Base-by-base conservation (phyloP, 2,797 vertebrate genomes). In the Bovichtus variegatus region DNA sequence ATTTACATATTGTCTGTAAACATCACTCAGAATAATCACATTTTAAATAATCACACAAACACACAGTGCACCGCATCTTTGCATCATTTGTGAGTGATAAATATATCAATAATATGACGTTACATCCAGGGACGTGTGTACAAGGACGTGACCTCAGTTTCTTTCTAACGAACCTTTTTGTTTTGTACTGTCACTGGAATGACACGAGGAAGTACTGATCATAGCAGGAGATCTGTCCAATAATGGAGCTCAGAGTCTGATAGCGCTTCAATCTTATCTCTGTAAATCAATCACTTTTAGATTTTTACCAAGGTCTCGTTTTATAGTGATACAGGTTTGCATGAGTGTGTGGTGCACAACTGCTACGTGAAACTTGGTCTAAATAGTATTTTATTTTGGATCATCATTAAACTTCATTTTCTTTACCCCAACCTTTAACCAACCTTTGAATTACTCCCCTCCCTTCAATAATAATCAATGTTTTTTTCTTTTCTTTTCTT, bases 101-200 rank as follows among this genome's bases (percentile, higher is more conserved):
- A 71, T 21, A 76, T n/a, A 75, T 49, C 5, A 47, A 78, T 23
- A 44, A 54, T n/a, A 78, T 61, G 19, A 46, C 1, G 10, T 68
- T 44, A 62, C 11, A 62, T 78, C 64, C 10, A 60, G 38, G 49
- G 23, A 50, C 62, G 60, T 11, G 1, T 43, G 19, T 29, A 50
- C 8, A 23, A 73, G 65, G 38, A 82, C 84, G 54, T 73, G 49
- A 81, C 53, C 78, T 67, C 27, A 9, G 5, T 43, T 27, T 29
- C 34, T 21, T 34, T 73, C 6, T n/a, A 9, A 8, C 18, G 29
- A 55, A 25, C 4, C 1, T 49, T 58, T 50, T 9, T 59, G 4
- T 57, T 54, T 38, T 23, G 38, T 61, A 76, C 21, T 19, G 11
- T 47, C 25, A 9, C 46, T 58, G 31, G 9, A 61, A 62, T 27